Evolutionary conservation across 2,113 vertebrate genomes (phyloP).

Genomic region (Recurvirostra avosetta): DNA sequence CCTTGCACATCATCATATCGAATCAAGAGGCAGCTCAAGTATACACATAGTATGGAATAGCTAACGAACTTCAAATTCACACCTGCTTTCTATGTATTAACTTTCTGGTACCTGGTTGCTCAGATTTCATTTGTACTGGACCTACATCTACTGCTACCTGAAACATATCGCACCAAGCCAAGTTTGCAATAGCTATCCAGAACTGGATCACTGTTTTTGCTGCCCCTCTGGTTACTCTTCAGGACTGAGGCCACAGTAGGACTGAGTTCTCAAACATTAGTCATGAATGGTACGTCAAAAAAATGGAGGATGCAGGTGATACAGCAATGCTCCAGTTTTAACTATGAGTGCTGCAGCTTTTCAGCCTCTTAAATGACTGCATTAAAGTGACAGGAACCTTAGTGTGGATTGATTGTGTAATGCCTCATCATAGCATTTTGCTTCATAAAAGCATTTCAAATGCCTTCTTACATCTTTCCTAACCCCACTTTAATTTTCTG

Average conservation of each 20-base stretch:
- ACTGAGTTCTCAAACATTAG: background rate
- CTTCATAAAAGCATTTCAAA: background rate
- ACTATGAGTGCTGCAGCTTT: background rate
- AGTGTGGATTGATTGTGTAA: background rate
- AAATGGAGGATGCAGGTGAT: background rate
- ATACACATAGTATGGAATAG: background rate
- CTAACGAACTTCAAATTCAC: background rate
- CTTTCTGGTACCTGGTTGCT: background rate
- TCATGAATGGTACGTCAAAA: background rate
- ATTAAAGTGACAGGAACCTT: background rate
- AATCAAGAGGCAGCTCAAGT: background rate
- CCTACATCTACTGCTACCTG: background rate
- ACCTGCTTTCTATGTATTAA: background rate
- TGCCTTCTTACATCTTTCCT: background rate
- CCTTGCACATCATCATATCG: background rate
- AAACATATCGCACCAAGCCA: background rate
- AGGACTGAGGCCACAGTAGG: background rate
- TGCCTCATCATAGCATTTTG: background rate
- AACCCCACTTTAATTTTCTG: background rate
- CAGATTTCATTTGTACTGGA: background rate
- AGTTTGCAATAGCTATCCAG: background rate
- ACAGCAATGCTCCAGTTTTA: background rate
- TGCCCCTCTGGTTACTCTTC: background rate
- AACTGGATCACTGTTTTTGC: background rate
- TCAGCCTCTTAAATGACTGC: background rate